Evolutionary conservation across 1,140 invertebrate genomes (phyloP).

Genomic region (Sminthurides bifidus): DNA sequence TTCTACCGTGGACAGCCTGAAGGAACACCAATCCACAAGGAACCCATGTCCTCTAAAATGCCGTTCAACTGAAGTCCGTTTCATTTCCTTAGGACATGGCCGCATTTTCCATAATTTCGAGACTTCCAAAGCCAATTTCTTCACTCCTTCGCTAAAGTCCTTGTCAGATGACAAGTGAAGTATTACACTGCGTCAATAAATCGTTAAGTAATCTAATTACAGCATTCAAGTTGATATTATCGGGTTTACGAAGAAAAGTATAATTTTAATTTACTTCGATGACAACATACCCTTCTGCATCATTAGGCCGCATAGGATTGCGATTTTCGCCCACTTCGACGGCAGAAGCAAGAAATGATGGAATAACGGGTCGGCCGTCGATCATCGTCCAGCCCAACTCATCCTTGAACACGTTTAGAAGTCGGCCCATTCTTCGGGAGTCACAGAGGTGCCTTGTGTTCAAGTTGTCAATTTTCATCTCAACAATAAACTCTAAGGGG

Average conservation of each 20-base stretch:
- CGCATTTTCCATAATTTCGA: conserved; percentile 57
- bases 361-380: conserved; percentile 49
- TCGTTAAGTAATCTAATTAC: neutral
- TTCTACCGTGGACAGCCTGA: conserved; percentile 52
- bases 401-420: conserved; percentile 56
- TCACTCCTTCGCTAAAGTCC: conserved; percentile 59
- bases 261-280: conserved; percentile 6
- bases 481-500: conserved; percentile 59
- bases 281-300: conserved; percentile 63
- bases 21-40: conserved; percentile 77
- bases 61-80: conserved; percentile 69
- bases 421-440: conserved; percentile 47
- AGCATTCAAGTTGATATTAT: neutral
- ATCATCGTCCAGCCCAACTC: conserved; percentile 36
- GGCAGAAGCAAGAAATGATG: conserved; percentile 68
- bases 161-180: conserved; percentile 61
- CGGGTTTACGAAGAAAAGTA: neutral
- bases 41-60: conserved; percentile 65
- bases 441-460: conserved; percentile 72
- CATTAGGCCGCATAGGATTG: conserved; percentile 61
- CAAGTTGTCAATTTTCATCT: conserved; percentile 76
- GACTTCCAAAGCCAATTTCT: conserved; percentile 66
- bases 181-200: conserved; percentile 56
- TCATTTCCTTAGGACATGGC: conserved; percentile 66
- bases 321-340: conserved; percentile 62